phyloP scores from a whole-genome alignment of 2,797 vertebrate species.

The Myotis myotis region DNA sequence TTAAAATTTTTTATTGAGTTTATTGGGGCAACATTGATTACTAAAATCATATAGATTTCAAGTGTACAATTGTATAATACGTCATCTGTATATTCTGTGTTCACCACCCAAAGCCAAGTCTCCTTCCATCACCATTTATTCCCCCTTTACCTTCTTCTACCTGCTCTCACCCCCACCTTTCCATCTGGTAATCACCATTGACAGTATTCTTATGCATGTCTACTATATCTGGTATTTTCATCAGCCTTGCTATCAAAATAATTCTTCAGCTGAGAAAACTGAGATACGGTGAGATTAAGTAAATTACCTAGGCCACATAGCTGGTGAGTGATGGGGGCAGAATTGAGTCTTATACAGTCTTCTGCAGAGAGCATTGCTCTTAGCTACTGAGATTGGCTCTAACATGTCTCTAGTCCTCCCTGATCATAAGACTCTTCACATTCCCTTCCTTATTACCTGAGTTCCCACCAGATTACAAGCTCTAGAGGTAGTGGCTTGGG shows the following conservation, averaged over 20 bases:
- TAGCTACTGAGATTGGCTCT: not conserved
- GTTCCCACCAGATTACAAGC: not conserved
- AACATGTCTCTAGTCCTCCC: not conserved
- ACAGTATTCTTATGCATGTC: not conserved
- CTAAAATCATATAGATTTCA: not conserved
- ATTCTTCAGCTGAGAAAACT: not conserved
- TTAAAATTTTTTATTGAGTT: not conserved
- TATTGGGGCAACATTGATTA: not conserved
- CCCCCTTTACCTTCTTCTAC: not conserved
- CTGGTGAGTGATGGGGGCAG: not conserved
- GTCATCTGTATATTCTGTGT: not conserved
- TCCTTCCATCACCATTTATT: not conserved
- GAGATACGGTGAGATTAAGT: not conserved
- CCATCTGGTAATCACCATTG: not conserved
- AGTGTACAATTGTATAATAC: not conserved
- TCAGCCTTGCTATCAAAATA: not conserved
- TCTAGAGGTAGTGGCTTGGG: not conserved
- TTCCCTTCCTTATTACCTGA: not conserved
- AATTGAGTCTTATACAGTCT: not conserved
- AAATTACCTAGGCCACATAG: not conserved
- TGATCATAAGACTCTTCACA: not conserved
- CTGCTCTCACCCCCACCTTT: not conserved
- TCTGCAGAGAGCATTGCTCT: not conserved
- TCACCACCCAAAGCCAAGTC: not conserved
- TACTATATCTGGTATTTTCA: not conserved